Conservation (phyloP, 2,113 vertebrate species). For the Regulus satrapa region DNA sequence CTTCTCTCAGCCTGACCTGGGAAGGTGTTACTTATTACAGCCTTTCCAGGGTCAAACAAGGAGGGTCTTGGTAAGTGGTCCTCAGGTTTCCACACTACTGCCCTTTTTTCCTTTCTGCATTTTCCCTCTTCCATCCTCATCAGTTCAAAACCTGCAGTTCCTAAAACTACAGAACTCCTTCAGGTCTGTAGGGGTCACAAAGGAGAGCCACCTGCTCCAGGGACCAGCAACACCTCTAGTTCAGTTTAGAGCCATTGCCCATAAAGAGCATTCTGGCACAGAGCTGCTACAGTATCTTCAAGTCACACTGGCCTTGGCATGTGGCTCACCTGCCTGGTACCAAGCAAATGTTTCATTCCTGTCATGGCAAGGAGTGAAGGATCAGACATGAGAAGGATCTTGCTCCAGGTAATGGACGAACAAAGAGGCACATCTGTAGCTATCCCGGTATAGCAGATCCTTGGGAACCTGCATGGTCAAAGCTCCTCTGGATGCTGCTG, state of each 20-base stretch:
- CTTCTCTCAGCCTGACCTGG: too few species aligned
- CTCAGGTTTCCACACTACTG: too few species aligned
- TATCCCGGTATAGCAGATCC: background rate
- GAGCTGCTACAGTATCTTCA: background rate
- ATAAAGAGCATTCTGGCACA: background rate
- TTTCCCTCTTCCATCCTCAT: background rate
- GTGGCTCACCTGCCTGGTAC: accelerated
- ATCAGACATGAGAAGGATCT: background rate
- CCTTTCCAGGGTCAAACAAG: too few species aligned
- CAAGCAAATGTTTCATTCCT: background rate
- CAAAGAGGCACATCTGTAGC: background rate
- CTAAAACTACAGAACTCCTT: background rate
- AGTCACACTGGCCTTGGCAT: accelerated
- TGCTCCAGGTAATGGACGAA: background rate
- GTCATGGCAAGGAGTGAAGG: background rate
- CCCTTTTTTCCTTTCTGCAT: background rate
- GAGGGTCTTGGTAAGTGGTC: too few species aligned
- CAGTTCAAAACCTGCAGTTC: background rate
- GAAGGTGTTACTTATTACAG: too few species aligned
- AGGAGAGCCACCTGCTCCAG: background rate
- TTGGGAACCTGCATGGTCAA: background rate
- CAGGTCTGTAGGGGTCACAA: background rate
- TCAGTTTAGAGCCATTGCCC: background rate
- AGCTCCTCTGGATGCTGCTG: background rate
- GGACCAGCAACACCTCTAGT: background rate